phyloP scores from a whole-genome alignment of 2,888 invertebrate species.

The Drosophila neotestacea region DNA sequence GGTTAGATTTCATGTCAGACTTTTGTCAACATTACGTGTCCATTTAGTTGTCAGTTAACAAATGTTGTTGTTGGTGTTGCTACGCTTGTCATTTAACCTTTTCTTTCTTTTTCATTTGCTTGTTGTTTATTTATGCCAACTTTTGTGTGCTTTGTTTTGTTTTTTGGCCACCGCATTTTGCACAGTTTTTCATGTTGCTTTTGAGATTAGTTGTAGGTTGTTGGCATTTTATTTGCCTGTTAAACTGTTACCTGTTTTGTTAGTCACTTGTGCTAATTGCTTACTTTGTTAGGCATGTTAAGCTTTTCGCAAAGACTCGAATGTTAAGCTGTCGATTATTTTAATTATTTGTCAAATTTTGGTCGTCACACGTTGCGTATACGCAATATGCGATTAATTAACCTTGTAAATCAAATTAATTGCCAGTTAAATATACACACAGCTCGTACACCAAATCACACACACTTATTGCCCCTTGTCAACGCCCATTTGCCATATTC shows the following conservation, averaged over 20 bases:
- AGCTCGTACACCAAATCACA: slow-evolving; percentile 1
- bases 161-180: slow-evolving; percentile 42
- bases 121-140: slow-evolving; percentile 33
- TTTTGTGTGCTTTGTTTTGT: slow-evolving; percentile 27
- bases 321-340: slow-evolving; percentile 2
- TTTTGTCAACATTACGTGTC: slow-evolving; percentile 82
- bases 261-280: slow-evolving; percentile 30
- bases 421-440: slow-evolving; percentile 7
- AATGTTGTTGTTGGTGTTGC: slow-evolving; percentile 42
- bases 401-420: slow-evolving; percentile 27
- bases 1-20: slow-evolving; percentile 79
- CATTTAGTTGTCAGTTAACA: slow-evolving; percentile 81
- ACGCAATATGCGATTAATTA: slow-evolving; percentile 24
- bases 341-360: slow-evolving; percentile 6
- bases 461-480: slow-evolving; percentile 60
- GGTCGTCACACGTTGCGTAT: slow-evolving; percentile 12
- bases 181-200: slow-evolving; percentile 29
- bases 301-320: background rate
- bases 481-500: slow-evolving; percentile 74
- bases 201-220: slow-evolving; percentile 19
- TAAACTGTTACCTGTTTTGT: slow-evolving; percentile 14
- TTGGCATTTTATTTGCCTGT: slow-evolving; percentile 15
- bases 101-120: slow-evolving; percentile 32
- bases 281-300: background rate
- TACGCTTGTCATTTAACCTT: slow-evolving; percentile 54